These are phyloP conservation scores for Siderastrea siderea DNA, from an alignment of 92 coral and sea anemone genomes.

Conservation along the genomic window DNA sequence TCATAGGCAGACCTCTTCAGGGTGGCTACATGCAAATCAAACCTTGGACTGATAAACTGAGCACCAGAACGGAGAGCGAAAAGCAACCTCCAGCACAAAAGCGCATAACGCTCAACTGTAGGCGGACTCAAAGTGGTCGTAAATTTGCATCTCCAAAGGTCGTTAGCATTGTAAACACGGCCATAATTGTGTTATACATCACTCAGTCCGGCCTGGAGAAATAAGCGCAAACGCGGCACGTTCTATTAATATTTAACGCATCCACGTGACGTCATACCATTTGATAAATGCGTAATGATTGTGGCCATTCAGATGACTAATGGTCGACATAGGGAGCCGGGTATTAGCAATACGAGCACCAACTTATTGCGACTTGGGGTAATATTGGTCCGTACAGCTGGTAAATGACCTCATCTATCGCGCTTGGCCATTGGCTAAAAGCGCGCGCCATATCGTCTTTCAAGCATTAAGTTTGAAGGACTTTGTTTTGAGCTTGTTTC, in stretches of 20 bases:
- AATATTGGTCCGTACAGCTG: slow-evolving; percentile 47
- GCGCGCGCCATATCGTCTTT: not conserved
- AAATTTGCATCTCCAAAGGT: slow-evolving; percentile 32
- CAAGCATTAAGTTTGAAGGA: slow-evolving; percentile 22
- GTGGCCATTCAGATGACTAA: slow-evolving; percentile 47
- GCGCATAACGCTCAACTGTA: not conserved
- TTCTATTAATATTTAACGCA: slow-evolving; percentile 84
- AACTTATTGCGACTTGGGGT: slow-evolving; percentile 26
- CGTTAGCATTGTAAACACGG: slow-evolving; percentile 63
- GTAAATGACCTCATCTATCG: slow-evolving; percentile 22
- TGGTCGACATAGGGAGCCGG: slow-evolving; percentile 53
- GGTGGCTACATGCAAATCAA: slow-evolving; percentile 27
- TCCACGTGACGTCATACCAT: slow-evolving; percentile 75
- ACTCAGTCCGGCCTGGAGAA: slow-evolving; percentile 29
- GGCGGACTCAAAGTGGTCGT: slow-evolving; percentile 19
- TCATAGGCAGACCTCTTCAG: slow-evolving; percentile 16
- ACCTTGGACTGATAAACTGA: not conserved
- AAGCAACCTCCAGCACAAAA: not conserved
- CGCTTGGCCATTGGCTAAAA: slow-evolving; percentile 19
- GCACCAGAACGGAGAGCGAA: not conserved
- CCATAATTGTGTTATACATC: slow-evolving; percentile 57
- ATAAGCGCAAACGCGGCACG: slow-evolving; percentile 77
- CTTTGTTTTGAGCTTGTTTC: slow-evolving; percentile 50
- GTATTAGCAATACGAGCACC: slow-evolving; percentile 46
- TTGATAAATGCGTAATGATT: slow-evolving; percentile 66